phyloP scores from a whole-genome alignment of 2,888 invertebrate genomes.

The Coecobrya sp. region DNA sequence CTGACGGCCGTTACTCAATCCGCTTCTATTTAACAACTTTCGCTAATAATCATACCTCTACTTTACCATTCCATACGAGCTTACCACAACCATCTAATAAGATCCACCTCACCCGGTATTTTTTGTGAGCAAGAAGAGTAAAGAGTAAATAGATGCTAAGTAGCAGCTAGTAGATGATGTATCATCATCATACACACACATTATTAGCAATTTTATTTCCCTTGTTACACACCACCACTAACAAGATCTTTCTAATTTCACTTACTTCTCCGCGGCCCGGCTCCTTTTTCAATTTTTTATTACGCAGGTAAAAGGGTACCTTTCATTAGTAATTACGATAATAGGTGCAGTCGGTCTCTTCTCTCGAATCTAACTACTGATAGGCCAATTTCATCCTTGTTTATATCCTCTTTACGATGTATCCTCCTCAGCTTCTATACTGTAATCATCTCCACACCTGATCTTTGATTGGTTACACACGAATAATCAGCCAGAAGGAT shows the following conservation, averaged over 20 bases:
- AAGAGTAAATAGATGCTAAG: constrained; percentile 45
- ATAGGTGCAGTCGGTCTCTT: constrained; percentile 76
- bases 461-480: constrained; percentile 85
- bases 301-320: constrained; percentile 78
- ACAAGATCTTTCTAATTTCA: constrained; percentile 78
- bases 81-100: constrained; percentile 11
- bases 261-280: constrained; percentile 60
- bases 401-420: constrained; percentile 55
- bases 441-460: constrained; percentile 86
- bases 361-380: constrained; percentile 68
- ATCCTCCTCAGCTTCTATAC: constrained; percentile 34
- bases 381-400: constrained; percentile 79
- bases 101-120: constrained; percentile 1
- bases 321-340: constrained; percentile 81
- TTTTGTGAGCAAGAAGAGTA: not conserved
- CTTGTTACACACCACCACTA: constrained; percentile 76
- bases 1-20: constrained; percentile 36
- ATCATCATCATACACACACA: constrained; percentile 34
- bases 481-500: constrained; percentile 73
- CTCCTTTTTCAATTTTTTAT: constrained; percentile 75
- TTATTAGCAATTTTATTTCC: constrained; percentile 76
- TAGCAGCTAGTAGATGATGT: constrained; percentile 8
- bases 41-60: constrained; percentile 27
- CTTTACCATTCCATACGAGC: not conserved
- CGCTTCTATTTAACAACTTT: not conserved